These are phyloP conservation scores for Orthosia cruda DNA, from an alignment of 2,888 invertebrate genomes.

Conservation along the genomic window DNA sequence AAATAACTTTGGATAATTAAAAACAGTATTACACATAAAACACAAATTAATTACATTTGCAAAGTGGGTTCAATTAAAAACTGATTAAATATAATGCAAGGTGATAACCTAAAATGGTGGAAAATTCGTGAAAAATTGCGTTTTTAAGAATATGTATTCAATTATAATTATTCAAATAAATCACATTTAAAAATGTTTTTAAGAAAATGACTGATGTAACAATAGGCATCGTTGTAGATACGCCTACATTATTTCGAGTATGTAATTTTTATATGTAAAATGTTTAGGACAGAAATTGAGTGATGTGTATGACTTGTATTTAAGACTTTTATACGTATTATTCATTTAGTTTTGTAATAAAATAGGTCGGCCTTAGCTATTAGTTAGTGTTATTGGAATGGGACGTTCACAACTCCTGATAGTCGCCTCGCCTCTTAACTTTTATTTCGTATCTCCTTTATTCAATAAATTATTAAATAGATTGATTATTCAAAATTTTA, in stretches of 20 bases:
- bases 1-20: constrained; percentile 38
- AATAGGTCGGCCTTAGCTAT: constrained; percentile 68
- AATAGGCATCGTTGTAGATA: constrained; percentile 85
- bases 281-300: constrained; percentile 71
- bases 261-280: constrained; percentile 82
- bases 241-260: constrained; percentile 84
- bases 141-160: constrained; percentile 56
- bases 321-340: constrained; percentile 74
- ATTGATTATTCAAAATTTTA: neutral
- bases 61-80: constrained; percentile 61
- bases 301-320: constrained; percentile 71
- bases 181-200: constrained; percentile 77
- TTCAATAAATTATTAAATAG: constrained; percentile 24
- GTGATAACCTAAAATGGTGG: constrained; percentile 50
- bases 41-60: constrained; percentile 25
- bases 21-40: constrained; percentile 43
- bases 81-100: constrained; percentile 55
- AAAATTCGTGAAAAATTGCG: constrained; percentile 51
- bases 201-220: constrained; percentile 89
- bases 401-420: constrained; percentile 49
- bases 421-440: constrained; percentile 55
- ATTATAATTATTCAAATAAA: constrained; percentile 66
- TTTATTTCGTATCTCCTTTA: constrained; percentile 22
- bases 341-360: constrained; percentile 68
- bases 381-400: constrained; percentile 63